Base-by-base conservation (phyloP, 2,888 invertebrate species). In the Ormyrus nitidulus region DNA sequence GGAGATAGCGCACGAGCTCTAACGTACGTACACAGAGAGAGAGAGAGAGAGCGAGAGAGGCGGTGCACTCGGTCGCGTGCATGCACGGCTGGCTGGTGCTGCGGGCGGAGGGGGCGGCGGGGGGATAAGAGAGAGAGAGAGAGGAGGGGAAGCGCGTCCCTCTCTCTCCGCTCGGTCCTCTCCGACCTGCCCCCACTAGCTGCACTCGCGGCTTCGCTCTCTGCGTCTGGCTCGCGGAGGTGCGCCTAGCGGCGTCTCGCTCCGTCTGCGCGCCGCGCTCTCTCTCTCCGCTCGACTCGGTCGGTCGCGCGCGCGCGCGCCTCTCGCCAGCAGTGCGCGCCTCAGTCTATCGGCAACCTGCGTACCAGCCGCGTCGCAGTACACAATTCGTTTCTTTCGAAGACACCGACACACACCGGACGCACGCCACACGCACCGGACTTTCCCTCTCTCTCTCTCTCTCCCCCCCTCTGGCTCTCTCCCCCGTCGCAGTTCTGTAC, bases 261-360 rank as follows among this genome's bases (percentile, higher is more conserved):
- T 70, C 58, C 13, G 46, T 48, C 69, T 72, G 8, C 61, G 10
- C 34, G 13, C 53, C 69, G 7, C 71, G 4, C 64, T 11, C 46
- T 56, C 59, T 61, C 54, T 51, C 48, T 5, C 51, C 48, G 68
- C 61, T 51, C 66, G 53, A 10, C 49, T 11, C 19, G 65, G 19
- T 11, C 19, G 65, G 19, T 49, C 34, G 19, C 69, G 59, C 49
- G 61, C 65, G 46, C 8, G 46, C 70, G 53, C 71, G 19, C 13
- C 68, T 34, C 73, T 13, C 13, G 19, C n/a, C 48, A 5, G 49
- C 34, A 34, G 48, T n/a, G 54, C 72, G 44, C 48, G 66, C 76
- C 87, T 89, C 89, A 90, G 90, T 90, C 88, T 89, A 89, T 90
- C 90, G 89, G 90, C 89, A 90, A 90, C 90, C 89, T 89, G 90